Evolutionary conservation across 2,797 vertebrate species (phyloP).

Genomic region (Etheostoma nigrum): DNA sequence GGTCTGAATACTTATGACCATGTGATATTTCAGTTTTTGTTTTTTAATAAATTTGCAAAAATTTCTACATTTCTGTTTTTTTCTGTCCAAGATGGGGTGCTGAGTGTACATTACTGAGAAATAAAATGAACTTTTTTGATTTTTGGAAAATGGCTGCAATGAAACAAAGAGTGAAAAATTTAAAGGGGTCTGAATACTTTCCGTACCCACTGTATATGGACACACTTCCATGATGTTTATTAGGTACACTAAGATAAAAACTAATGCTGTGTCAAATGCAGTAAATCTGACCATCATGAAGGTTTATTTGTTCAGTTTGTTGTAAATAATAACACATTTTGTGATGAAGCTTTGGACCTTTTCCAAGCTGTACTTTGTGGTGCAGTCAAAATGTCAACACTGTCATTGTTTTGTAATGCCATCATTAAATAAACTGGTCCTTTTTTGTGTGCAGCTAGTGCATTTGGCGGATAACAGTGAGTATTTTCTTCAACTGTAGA

Average conservation of each 20-base stretch:
- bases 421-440: conserved; percentile 15
- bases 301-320: neutral
- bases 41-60: too few relatives aligned
- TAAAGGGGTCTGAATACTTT: too few relatives aligned
- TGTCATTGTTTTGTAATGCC: conserved; percentile 5
- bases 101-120: too few relatives aligned
- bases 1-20: too few relatives aligned
- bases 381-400: neutral
- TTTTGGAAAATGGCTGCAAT: too few relatives aligned
- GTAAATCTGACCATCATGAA: conserved; percentile 4
- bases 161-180: too few relatives aligned
- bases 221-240: conserved; percentile 1
- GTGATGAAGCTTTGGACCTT: too few relatives aligned
- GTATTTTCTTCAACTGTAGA: neutral
- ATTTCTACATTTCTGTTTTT: too few relatives aligned
- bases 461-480: neutral
- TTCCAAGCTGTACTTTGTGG: neutral
- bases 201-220: too few relatives aligned
- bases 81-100: too few relatives aligned
- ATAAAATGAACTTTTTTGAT: too few relatives aligned
- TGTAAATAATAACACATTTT: neutral
- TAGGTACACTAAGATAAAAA: conserved; percentile 1
- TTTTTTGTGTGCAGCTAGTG: neutral
- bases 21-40: too few relatives aligned
- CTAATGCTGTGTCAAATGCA: neutral